Conservation (phyloP, 2,113 vertebrate genomes). For the Ceyx melanurus region DNA sequence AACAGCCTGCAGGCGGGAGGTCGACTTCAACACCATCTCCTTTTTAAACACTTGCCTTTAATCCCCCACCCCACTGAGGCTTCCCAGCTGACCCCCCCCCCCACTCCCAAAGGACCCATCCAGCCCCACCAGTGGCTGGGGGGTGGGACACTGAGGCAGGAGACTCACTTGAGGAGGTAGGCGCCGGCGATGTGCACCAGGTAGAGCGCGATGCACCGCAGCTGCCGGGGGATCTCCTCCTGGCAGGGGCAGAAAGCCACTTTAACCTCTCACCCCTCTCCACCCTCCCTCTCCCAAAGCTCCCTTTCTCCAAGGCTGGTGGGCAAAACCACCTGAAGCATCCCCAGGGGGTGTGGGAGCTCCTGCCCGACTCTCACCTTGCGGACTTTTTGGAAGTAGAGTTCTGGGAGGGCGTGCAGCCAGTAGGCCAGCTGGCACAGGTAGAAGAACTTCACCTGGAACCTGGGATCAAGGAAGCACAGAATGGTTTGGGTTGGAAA, state of each 20-base stretch:
- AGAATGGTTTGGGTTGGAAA: neutral
- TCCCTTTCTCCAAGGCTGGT: neutral
- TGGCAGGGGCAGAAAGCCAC: conserved; percentile 53
- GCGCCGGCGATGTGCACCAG: conserved; percentile 90
- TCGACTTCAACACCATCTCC: neutral
- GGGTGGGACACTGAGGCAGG: neutral
- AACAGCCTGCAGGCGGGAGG: fast-evolving
- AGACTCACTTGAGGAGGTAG: conserved; percentile 93
- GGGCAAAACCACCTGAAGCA: neutral
- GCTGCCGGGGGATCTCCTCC: conserved; percentile 94
- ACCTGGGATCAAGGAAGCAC: conserved; percentile 71
- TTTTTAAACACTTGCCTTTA: neutral
- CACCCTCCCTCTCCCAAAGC: neutral
- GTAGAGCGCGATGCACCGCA: conserved; percentile 91
- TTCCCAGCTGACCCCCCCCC: neutral
- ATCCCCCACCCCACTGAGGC: fast-evolving
- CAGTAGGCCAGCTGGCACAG: conserved; percentile 96
- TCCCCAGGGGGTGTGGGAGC: neutral
- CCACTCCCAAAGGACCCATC: neutral
- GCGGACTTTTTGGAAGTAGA: conserved; percentile 98
- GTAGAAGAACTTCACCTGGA: conserved; percentile 99
- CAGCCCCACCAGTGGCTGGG: neutral
- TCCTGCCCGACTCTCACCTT: conserved; percentile 82
- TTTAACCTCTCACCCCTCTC: neutral
- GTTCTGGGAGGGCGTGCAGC: conserved; percentile 93